Evolutionary conservation across 1,140 invertebrate species (phyloP).

Genomic region (Sweltsa coloradensis): DNA sequence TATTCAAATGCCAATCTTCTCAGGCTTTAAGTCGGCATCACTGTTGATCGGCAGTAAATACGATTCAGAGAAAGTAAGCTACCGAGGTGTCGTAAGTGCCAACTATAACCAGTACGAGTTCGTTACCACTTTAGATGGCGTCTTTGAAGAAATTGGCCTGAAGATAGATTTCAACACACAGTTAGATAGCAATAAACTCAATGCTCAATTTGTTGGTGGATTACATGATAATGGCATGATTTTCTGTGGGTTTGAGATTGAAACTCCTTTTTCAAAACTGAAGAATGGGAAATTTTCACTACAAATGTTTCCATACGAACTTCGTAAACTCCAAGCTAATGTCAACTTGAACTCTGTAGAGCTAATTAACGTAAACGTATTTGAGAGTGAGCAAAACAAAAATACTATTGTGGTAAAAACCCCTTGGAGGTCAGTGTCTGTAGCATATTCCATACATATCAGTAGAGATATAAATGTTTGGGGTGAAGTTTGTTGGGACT

Average conservation of each 20-base stretch:
- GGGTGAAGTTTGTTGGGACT: slow-evolving; percentile 5
- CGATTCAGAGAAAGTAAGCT: neutral
- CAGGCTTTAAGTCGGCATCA: neutral
- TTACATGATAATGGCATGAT: neutral
- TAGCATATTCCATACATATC: neutral
- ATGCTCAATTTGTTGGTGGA: neutral
- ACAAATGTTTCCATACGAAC: too few species aligned
- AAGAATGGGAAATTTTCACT: neutral
- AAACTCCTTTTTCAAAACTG: neutral
- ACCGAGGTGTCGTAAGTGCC: neutral
- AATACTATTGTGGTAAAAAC: neutral
- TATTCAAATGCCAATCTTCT: slow-evolving; percentile 1
- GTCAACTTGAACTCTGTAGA: too few species aligned
- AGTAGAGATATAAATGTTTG: neutral
- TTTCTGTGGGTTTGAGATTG: neutral
- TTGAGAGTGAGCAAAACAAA: neutral
- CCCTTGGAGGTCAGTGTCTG: slow-evolving; percentile 1
- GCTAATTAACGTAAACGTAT: too few species aligned
- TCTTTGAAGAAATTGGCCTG: neutral
- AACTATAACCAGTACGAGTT: slow-evolving; percentile 8
- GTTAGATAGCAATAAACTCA: neutral
- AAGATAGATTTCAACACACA: neutral
- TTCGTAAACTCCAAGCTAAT: too few species aligned
- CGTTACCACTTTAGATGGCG: neutral
- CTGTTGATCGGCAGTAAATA: neutral